These are phyloP conservation scores for Tachysurus vachellii DNA, from an alignment of 2,113 vertebrate species.

Conservation along the genomic window DNA sequence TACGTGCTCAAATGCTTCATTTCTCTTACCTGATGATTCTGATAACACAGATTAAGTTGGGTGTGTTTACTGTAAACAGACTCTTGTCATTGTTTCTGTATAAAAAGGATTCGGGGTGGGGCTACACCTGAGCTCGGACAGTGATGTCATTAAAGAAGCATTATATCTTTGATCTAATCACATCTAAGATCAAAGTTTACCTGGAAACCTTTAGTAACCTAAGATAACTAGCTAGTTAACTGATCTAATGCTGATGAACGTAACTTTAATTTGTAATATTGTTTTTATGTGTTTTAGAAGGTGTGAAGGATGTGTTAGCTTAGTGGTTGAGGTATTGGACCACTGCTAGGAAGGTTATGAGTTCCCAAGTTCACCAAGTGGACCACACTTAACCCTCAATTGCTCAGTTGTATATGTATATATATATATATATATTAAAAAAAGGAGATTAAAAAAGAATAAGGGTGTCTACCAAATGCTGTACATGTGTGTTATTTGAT, in stretches of 20 bases:
- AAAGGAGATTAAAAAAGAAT: too few species aligned
- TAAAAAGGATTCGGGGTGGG: not conserved
- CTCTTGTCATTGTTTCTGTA: not conserved
- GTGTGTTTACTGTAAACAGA: not conserved
- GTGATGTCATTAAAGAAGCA: not conserved
- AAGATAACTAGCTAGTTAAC: not conserved
- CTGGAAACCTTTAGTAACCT: not conserved
- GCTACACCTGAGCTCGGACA: not conserved
- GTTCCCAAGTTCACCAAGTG: too few species aligned
- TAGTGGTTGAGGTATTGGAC: too few species aligned
- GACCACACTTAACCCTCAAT: too few species aligned
- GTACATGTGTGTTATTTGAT: too few species aligned
- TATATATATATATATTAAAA: too few species aligned
- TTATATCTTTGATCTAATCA: not conserved
- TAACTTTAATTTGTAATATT: not conserved
- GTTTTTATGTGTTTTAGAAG: too few species aligned
- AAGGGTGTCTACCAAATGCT: too few species aligned
- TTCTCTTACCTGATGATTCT: not conserved
- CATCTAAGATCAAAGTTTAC: not conserved
- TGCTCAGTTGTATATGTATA: too few species aligned
- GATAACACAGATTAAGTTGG: not conserved
- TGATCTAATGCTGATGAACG: not conserved
- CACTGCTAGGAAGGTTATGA: too few species aligned
- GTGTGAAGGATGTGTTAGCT: too few species aligned
- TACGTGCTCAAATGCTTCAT: not conserved